Evolutionary conservation across 2,113 vertebrate genomes (phyloP).

Genomic region (Cottus gobio): DNA sequence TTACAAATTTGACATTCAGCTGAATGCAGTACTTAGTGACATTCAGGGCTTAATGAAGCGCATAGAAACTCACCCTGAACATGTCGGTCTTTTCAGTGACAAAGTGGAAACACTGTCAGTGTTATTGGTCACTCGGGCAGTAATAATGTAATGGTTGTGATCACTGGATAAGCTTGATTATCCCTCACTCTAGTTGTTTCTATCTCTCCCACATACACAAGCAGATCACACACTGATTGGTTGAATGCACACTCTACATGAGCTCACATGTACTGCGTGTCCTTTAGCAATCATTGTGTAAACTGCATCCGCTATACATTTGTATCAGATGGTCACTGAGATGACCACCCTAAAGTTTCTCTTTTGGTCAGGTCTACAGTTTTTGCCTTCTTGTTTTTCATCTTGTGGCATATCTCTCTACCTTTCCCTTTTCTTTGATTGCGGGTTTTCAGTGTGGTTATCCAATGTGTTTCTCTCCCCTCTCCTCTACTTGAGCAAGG

Average conservation of each 20-base stretch:
- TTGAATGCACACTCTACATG: constrained; percentile 28
- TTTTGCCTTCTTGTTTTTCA: constrained; percentile 5
- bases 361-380: not conserved
- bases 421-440: constrained; percentile 60
- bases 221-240: constrained; percentile 1
- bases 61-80: constrained; percentile 21
- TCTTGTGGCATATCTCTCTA: constrained; percentile 24
- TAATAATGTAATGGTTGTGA: constrained; percentile 61
- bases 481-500: constrained; percentile 69
- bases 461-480: constrained; percentile 53
- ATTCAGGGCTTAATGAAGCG: constrained; percentile 44
- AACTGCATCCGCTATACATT: constrained; percentile 29
- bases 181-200: constrained; percentile 30
- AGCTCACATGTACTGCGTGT: constrained; percentile 9
- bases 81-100: constrained; percentile 17
- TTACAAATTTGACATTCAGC: constrained; percentile 14
- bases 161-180: constrained; percentile 58
- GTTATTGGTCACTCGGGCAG: constrained; percentile 56
- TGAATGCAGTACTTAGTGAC: constrained; percentile 7
- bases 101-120: constrained; percentile 36
- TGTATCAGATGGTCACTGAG: constrained; percentile 7
- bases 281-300: not conserved
- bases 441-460: constrained; percentile 56
- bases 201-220: not conserved
- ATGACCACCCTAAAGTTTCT: not conserved